A percentile compares a stretch with the other conserved stretches of the same genome.
These are phyloP conservation scores for Vireo altiloquus DNA, from an alignment of 2,113 vertebrate species.

Conservation along the genomic window DNA sequence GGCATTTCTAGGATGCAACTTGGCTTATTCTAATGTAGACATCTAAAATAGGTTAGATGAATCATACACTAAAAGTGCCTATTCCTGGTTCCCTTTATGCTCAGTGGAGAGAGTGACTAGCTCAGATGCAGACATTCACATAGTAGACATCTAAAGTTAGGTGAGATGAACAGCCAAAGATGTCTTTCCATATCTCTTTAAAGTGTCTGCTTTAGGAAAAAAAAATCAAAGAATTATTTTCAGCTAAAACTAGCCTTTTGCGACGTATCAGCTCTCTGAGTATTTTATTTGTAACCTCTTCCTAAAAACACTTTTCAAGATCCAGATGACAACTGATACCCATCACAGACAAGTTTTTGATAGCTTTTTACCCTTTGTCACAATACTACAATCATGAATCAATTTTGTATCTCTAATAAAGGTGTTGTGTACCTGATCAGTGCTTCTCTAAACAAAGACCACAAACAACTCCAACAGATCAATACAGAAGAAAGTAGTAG, in stretches of 20 bases:
- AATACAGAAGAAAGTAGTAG: neutral
- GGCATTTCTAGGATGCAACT: slow-evolving; percentile 52
- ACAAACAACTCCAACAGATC: neutral
- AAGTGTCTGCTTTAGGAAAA: neutral
- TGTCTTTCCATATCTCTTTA: neutral
- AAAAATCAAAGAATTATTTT: neutral
- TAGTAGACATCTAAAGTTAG: slow-evolving; percentile 51
- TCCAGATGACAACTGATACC: neutral
- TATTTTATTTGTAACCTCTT: neutral
- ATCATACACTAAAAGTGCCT: slow-evolving; percentile 13
- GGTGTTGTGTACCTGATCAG: neutral
- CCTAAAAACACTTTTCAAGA: neutral
- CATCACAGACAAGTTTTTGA: neutral
- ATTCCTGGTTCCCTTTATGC: slow-evolving; percentile 41
- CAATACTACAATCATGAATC: neutral
- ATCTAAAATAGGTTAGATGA: slow-evolving; percentile 59
- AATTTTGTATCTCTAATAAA: neutral
- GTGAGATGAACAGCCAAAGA: slow-evolving; percentile 20
- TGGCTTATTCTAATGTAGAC: neutral
- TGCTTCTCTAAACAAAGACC: neutral
- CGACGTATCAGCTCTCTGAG: neutral
- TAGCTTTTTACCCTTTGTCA: neutral
- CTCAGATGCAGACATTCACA: slow-evolving; percentile 32
- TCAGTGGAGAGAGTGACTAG: slow-evolving; percentile 9
- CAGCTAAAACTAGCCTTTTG: neutral